Base-by-base conservation (phyloP, 2,797 vertebrate genomes). In the Gambusia yucatana region DNA sequence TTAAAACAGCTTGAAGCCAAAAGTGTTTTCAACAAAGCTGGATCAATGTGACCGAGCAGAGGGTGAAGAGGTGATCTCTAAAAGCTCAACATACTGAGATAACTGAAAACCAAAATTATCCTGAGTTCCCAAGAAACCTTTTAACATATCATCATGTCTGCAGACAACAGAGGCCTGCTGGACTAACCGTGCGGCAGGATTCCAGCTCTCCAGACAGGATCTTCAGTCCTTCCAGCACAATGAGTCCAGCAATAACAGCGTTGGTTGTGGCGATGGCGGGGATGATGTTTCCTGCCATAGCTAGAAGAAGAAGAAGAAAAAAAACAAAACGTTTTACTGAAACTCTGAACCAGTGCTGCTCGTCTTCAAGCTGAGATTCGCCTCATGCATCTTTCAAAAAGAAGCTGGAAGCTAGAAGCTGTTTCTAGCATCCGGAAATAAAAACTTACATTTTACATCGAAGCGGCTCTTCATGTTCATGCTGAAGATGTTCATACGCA, bases 221-320 rank as follows among this genome's bases (percentile, higher is more conserved):
- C 96, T 99, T 99, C 87, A 99, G 92, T 0, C 96, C 97, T 89
- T 99, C 96, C 90, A 99, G 91, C 57, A 99, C 98, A 25, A 99
- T 99, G 76, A 99, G 96, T n/a, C 98, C 98, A n/a, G 98, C 98
- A 50, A 99, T 99, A 72, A 99, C 93, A 0, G 98, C 98, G 36
- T 99, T 99, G 80, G 98, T 99, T n/a, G 98, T 99, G 30, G 98
- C 98, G 39, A 99, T 99, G 46, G 98, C 98, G 72, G 98, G 98
- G 86, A 99, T 99, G 83, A 99, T 99, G 93, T 99, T 99, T 17
- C 98, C 98, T 9, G 98, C 98, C 98, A 99, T 99, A 70, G 98
- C 98, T 99, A 92, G 30, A 92, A 78, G 10, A 71, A 73, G 1
- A 57, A 4, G 5, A 57, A 79, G 9, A 67, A 73, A 1, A 55